phyloP scores from a whole-genome alignment of 2,888 invertebrate genomes.

The Epistrophe eligans region DNA sequence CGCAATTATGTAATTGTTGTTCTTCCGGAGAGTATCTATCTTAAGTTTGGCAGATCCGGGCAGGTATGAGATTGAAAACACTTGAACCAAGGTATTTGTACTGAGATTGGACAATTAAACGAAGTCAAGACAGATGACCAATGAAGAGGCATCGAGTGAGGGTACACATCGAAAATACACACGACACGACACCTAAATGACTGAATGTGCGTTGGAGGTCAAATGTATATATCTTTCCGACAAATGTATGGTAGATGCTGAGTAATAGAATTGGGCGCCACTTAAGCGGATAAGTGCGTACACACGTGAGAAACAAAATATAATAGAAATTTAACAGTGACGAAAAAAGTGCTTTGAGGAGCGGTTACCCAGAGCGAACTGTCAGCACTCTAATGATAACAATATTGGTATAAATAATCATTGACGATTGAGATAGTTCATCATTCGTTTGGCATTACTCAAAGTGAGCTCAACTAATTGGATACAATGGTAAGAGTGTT shows the following conservation, averaged over 20 bases:
- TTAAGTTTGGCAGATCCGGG: constrained; percentile 29
- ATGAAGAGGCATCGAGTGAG: constrained; percentile 55
- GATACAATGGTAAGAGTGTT: constrained; percentile 60
- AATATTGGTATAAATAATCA: constrained; percentile 67
- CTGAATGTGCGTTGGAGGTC: constrained; percentile 58
- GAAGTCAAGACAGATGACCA: constrained; percentile 39
- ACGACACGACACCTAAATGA: not conserved
- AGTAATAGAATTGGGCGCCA: constrained; percentile 61
- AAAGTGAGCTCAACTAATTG: constrained; percentile 59
- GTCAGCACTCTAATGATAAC: constrained; percentile 47
- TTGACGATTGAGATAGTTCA: constrained; percentile 43
- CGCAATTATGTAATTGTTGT: constrained; percentile 57
- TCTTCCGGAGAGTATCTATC: constrained; percentile 65
- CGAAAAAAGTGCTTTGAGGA: constrained; percentile 18
- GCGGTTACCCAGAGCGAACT: constrained; percentile 41
- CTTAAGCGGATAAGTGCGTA: constrained; percentile 66
- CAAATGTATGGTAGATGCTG: constrained; percentile 3
- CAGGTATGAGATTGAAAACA: constrained; percentile 41
- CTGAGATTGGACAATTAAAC: constrained; percentile 32
- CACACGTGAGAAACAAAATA: constrained; percentile 35
- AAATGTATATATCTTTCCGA: constrained; percentile 38
- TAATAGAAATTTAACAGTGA: constrained; percentile 22
- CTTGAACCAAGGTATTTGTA: constrained; percentile 29
- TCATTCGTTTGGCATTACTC: constrained; percentile 64
- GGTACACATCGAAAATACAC: not conserved